Conservation (phyloP, 2,113 vertebrate species). For the Dipodomys spectabilis region DNA sequence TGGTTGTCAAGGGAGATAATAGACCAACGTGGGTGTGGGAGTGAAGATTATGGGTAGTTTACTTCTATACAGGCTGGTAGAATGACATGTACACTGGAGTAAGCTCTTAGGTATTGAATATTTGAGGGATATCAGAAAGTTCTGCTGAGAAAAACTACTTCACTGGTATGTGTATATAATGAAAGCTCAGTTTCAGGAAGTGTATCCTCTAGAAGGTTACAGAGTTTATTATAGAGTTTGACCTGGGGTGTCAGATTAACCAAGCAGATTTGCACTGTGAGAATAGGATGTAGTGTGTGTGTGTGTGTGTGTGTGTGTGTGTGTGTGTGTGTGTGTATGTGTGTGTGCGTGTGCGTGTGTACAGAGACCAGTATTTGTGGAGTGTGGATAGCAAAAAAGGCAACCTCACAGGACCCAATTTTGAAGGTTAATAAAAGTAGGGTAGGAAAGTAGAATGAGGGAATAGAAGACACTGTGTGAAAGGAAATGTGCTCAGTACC, state of each 20-base stretch:
- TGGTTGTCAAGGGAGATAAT: slow-evolving; percentile 26
- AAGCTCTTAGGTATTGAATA: neutral
- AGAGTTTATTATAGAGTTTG: neutral
- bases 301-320: no score
- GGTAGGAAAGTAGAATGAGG: neutral
- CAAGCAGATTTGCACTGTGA: neutral
- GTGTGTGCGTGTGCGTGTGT: no score
- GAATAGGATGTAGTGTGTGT: neutral
- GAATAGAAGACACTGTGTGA: no score
- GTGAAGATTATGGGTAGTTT: neutral
- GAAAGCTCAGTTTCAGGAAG: neutral
- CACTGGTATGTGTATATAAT: neutral
- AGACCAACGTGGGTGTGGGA: no score
- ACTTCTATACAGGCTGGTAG: neutral
- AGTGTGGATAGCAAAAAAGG: neutral
- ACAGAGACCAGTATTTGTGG: neutral
- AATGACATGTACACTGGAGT: neutral
- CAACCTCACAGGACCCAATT: neutral
- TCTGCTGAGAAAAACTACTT: neutral
- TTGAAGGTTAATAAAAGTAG: neutral
- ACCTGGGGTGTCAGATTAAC: neutral
- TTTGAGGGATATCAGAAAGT: neutral
- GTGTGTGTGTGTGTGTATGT: no score
- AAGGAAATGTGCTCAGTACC: no score
- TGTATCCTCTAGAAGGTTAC: neutral